These are phyloP conservation scores for Trachemys scripta DNA, from an alignment of 2,113 vertebrate species.

Conservation along the genomic window DNA sequence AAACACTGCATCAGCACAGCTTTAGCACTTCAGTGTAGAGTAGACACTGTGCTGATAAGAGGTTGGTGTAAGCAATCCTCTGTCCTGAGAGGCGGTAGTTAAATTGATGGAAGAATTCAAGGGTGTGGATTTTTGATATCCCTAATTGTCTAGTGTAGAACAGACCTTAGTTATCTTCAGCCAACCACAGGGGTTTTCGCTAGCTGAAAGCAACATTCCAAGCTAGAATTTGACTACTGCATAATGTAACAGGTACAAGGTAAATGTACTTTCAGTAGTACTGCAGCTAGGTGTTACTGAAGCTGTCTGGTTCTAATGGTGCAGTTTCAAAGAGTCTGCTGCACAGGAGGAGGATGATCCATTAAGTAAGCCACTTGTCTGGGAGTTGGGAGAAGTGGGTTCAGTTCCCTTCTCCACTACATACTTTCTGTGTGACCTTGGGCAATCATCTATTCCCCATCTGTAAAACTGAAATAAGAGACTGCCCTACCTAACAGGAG, in stretches of 20 bases:
- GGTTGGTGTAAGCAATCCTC: no score
- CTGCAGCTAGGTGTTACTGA: not conserved
- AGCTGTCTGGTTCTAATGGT: not conserved
- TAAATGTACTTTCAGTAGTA: not conserved
- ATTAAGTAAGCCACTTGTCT: not conserved
- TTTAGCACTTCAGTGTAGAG: no score
- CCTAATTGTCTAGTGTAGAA: no score
- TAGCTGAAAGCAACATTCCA: not conserved
- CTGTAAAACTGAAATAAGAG: not conserved
- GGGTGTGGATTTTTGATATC: no score
- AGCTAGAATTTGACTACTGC: not conserved
- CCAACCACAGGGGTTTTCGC: no score
- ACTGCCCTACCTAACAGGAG: not conserved
- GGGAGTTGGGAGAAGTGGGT: not conserved
- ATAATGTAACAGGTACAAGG: not conserved
- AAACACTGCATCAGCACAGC: no score
- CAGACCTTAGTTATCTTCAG: no score
- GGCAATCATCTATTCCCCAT: not conserved
- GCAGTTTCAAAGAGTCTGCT: not conserved
- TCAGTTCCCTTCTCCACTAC: no score
- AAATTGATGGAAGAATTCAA: no score
- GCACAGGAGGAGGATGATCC: not conserved
- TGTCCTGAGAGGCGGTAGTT: no score
- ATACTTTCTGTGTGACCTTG: not conserved
- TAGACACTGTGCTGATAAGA: no score